Conservation (phyloP, 2,797 vertebrate genomes). For the Okamejei kenojei region DNA sequence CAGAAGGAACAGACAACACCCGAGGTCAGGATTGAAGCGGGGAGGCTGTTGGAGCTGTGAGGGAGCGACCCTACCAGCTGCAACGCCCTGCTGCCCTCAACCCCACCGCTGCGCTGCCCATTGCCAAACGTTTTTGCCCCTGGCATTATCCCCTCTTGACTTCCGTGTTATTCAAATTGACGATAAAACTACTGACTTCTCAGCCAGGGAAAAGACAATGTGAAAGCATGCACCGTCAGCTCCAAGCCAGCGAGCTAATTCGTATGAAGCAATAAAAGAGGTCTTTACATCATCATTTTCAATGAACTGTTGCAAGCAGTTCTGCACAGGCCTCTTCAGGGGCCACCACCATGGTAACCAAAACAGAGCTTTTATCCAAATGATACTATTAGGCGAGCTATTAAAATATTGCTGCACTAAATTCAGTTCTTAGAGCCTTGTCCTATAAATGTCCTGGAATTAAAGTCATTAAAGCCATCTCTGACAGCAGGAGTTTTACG, state of each 20-base stretch:
- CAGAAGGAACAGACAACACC: too few species aligned
- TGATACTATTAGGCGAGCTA: background rate
- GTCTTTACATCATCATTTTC: conserved; percentile 18
- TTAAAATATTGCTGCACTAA: background rate
- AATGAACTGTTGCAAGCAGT: conserved; percentile 8
- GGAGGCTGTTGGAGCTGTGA: too few species aligned
- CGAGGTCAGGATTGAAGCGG: too few species aligned
- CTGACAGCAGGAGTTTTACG: background rate
- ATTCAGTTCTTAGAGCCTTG: background rate
- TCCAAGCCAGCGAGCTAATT: background rate
- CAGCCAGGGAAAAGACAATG: background rate
- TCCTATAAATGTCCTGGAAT: conserved; percentile 18
- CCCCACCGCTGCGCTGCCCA: too few species aligned
- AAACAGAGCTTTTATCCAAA: conserved; percentile 29
- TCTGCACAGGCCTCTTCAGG: background rate
- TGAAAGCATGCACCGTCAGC: background rate
- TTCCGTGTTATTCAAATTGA: background rate
- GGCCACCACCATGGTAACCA: background rate
- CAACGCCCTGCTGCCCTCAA: too few species aligned
- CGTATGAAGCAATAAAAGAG: background rate
- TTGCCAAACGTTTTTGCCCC: background rate
- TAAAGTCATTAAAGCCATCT: conserved; percentile 30
- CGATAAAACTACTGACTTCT: background rate
- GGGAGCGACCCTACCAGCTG: too few species aligned
- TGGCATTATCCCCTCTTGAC: background rate